Conservation (phyloP, 1,140 invertebrate genomes). For the Lordiphosa stackelbergi region DNA sequence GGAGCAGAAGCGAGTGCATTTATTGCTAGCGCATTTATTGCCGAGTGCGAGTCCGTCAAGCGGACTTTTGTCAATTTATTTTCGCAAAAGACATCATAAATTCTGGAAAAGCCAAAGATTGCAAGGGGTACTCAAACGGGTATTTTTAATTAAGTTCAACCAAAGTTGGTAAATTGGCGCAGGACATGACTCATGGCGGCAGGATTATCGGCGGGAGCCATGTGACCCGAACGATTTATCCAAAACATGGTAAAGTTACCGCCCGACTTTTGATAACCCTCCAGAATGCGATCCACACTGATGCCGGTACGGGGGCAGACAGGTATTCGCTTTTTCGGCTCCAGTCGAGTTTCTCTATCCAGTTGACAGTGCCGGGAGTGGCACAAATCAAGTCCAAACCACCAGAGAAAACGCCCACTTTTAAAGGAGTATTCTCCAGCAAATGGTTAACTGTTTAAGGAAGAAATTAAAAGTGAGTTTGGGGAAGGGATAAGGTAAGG, state of each 20-base stretch:
- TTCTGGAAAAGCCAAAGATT: slow-evolving; percentile 14
- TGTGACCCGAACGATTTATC: slow-evolving; percentile 83
- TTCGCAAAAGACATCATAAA: slow-evolving; percentile 33
- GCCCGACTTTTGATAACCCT: slow-evolving; percentile 83
- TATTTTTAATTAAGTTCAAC: slow-evolving; percentile 23
- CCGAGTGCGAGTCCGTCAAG: too few relatives aligned
- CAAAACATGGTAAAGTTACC: slow-evolving; percentile 87
- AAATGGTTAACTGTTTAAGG: slow-evolving; percentile 81
- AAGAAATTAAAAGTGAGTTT: slow-evolving; percentile 10
- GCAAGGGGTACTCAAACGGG: too few relatives aligned
- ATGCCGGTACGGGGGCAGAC: slow-evolving; percentile 79
- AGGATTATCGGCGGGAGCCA: slow-evolving; percentile 78
- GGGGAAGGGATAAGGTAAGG: neutral
- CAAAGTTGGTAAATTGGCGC: slow-evolving; percentile 55
- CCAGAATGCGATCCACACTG: slow-evolving; percentile 79
- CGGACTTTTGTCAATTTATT: slow-evolving; percentile 19
- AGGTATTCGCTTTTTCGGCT: slow-evolving; percentile 79
- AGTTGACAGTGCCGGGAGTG: slow-evolving; percentile 82
- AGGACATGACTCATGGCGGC: slow-evolving; percentile 62
- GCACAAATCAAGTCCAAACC: slow-evolving; percentile 85
- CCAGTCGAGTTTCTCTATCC: slow-evolving; percentile 86
- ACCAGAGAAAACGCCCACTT: slow-evolving; percentile 71
- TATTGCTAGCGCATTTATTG: too few relatives aligned
- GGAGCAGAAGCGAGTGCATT: too few relatives aligned
- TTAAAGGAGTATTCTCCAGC: slow-evolving; percentile 81